Evolutionary conservation across 1,140 invertebrate species (phyloP).

Genomic region (Lepidurus arcticus): DNA sequence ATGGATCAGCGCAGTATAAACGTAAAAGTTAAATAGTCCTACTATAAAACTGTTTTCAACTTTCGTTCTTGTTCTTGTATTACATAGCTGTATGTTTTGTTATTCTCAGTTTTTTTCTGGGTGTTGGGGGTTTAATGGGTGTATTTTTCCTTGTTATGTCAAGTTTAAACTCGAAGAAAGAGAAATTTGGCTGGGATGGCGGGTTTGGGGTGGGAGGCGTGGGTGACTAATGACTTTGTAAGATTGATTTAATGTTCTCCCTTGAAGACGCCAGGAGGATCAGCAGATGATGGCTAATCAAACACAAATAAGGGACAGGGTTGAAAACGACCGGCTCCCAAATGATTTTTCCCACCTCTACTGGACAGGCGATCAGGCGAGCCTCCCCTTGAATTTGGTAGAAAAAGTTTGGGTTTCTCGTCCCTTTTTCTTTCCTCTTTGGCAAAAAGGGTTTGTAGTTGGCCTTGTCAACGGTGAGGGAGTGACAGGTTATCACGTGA

Average conservation of each 20-base stretch:
- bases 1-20: no score
- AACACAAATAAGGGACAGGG: not conserved
- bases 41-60: no score
- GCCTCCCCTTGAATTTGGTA: not conserved
- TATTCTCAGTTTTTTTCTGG: no score
- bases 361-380: not conserved
- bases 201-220: not conserved
- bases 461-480: not conserved
- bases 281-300: constrained; percentile 2
- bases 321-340: constrained; percentile 6
- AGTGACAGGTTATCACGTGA: constrained; percentile 18
- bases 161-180: not conserved
- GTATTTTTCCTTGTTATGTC: not conserved
- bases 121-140: not conserved
- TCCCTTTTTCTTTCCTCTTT: not conserved
- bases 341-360: constrained; percentile 3
- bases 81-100: no score
- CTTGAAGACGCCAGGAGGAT: constrained; percentile 1
- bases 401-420: not conserved
- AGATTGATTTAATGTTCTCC: constrained; percentile 16
- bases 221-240: constrained; percentile 15
- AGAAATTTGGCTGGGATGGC: not conserved
- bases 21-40: no score
- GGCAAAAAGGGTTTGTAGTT: not conserved
- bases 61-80: no score